These are phyloP conservation scores for Apis mellifera DNA, from an alignment of 1,140 invertebrate species.

Conservation along the genomic window DNA sequence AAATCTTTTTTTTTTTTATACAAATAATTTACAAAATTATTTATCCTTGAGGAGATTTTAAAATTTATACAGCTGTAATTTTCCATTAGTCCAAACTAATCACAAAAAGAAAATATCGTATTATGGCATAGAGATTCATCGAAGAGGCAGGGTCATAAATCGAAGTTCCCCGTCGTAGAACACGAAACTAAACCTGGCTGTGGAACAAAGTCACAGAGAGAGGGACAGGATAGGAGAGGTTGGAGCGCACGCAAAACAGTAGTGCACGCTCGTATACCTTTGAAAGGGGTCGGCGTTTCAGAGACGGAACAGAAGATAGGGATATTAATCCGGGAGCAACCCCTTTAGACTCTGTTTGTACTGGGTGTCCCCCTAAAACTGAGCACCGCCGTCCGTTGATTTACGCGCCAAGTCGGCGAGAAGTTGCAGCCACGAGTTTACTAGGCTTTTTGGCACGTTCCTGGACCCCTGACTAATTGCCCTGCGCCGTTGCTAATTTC, in stretches of 20 bases:
- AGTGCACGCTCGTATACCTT: conserved; percentile 28
- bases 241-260: conserved; percentile 19
- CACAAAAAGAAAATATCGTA: background rate
- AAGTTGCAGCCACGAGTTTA: conserved; percentile 69
- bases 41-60: no score
- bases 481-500: conserved; percentile 56
- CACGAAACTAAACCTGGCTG: background rate
- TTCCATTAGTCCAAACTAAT: background rate
- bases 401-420: conserved; percentile 70
- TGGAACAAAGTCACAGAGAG: background rate
- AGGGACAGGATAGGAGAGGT: background rate
- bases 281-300: conserved; percentile 44
- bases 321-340: conserved; percentile 72
- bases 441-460: conserved; percentile 70
- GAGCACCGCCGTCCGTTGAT: conserved; percentile 61
- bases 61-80: no score
- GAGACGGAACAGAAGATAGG: conserved; percentile 64
- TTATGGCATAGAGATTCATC: conserved; percentile 28
- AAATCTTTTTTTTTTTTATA: no score
- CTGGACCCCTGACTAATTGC: conserved; percentile 63
- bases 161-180: conserved; percentile 47
- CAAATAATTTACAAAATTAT: no score
- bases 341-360: conserved; percentile 52
- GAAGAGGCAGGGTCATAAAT: conserved; percentile 56
- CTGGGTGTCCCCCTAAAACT: conserved; percentile 67